These are phyloP conservation scores for Rhombomys opimus DNA, from an alignment of 2,113 vertebrate species.

Conservation along the genomic window DNA sequence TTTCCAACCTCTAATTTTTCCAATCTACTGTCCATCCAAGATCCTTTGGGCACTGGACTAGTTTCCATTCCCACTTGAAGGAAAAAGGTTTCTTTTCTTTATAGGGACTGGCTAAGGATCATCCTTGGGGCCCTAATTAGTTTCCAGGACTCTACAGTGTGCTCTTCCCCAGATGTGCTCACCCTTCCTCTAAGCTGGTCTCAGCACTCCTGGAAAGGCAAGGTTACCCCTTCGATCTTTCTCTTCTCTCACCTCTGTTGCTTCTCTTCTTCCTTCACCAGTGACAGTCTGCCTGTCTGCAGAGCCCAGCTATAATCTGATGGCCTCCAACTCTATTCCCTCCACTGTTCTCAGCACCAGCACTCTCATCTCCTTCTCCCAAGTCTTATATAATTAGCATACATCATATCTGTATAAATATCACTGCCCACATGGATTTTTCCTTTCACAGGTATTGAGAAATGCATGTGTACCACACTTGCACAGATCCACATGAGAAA, in stretches of 20 bases:
- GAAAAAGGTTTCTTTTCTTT: background rate
- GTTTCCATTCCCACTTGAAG: background rate
- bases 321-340: background rate
- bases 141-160: background rate
- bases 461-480: background rate
- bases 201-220: fast-evolving
- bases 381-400: background rate
- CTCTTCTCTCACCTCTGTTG: background rate
- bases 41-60: background rate
- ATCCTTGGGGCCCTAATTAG: background rate
- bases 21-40: background rate
- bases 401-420: background rate
- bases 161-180: background rate
- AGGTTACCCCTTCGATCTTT: too few relatives aligned
- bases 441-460: background rate
- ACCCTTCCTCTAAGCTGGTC: background rate
- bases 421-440: fast-evolving
- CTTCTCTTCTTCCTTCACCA: background rate
- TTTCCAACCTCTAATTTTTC: background rate
- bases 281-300: background rate
- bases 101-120: background rate
- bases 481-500: background rate
- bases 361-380: background rate
- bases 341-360: background rate
- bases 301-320: background rate